Evolutionary conservation across 1,140 invertebrate species (phyloP).

Genomic region (Rhagoletis pomonella): DNA sequence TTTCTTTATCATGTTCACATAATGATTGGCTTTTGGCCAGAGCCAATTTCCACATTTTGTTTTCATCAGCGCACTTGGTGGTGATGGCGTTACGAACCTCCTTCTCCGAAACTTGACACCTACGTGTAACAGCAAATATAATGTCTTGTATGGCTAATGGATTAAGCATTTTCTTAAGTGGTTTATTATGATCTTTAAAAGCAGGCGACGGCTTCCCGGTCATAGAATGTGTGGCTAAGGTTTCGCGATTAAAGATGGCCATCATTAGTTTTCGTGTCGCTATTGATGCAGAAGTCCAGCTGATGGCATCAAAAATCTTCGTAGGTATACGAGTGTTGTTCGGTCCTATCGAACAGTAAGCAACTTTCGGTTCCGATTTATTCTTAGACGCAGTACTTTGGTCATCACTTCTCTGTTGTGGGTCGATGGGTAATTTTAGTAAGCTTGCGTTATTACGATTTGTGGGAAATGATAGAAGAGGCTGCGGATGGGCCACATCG

Average conservation of each 20-base stretch:
- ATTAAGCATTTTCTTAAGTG: constrained; percentile 71
- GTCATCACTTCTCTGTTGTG: no score
- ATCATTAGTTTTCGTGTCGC: constrained; percentile 74
- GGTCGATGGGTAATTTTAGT: no score
- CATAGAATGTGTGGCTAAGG: constrained; percentile 73
- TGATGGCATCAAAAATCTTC: constrained; percentile 68
- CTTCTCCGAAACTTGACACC: constrained; percentile 71
- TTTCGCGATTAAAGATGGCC: constrained; percentile 69
- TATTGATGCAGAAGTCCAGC: constrained; percentile 70
- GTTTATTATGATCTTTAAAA: constrained; percentile 66
- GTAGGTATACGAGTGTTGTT: constrained; percentile 71
- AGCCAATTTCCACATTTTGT: constrained; percentile 76
- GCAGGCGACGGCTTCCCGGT: constrained; percentile 75
- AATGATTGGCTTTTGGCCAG: constrained; percentile 60
- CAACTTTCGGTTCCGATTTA: not conserved
- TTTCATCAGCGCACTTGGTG: constrained; percentile 79
- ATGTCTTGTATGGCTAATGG: constrained; percentile 72
- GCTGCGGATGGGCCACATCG: no score
- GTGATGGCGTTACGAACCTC: constrained; percentile 75
- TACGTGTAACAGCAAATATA: constrained; percentile 71
- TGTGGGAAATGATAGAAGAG: no score
- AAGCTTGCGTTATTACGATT: no score
- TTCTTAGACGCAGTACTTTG: no score
- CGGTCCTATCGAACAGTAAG: constrained; percentile 67
- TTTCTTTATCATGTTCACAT: constrained; percentile 53